Evolutionary conservation across 2,888 invertebrate genomes (phyloP).

Genomic region (Cheilosia vulpina): DNA sequence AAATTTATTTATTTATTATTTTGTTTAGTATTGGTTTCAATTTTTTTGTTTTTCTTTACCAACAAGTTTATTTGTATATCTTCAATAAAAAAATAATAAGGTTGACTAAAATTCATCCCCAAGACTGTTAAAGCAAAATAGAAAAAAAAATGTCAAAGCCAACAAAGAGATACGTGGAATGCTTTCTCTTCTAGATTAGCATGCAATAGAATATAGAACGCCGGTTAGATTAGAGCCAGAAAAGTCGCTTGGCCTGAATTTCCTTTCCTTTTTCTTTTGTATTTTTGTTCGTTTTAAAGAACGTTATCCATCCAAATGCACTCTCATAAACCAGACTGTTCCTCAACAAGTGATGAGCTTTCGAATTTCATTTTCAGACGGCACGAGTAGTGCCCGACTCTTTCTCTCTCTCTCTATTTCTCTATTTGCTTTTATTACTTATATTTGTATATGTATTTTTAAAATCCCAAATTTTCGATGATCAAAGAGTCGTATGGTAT

Average conservation of each 20-base stretch:
- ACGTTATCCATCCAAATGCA: slow-evolving; percentile 56
- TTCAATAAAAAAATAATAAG: slow-evolving; percentile 21
- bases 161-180: slow-evolving; percentile 2
- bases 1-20: slow-evolving; percentile 48
- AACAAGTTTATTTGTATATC: slow-evolving; percentile 31
- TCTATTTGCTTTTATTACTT: slow-evolving; percentile 13
- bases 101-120: slow-evolving; percentile 62
- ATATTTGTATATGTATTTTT: slow-evolving; percentile 3
- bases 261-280: slow-evolving; percentile 18
- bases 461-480: slow-evolving; percentile 21
- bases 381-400: neutral
- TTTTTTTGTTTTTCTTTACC: slow-evolving; percentile 39
- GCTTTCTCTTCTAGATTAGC: slow-evolving; percentile 2
- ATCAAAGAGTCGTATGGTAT: slow-evolving; percentile 5
- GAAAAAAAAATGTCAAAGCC: slow-evolving; percentile 14
- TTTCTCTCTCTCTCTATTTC: neutral
- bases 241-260: neutral
- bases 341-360: slow-evolving; percentile 43
- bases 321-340: slow-evolving; percentile 49
- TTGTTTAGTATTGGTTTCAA: neutral
- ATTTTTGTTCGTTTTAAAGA: slow-evolving; percentile 3
- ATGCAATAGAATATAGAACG: slow-evolving; percentile 11
- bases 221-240: slow-evolving; percentile 4
- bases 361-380: slow-evolving; percentile 18
- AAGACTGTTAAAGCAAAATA: slow-evolving; percentile 61